Conservation (phyloP, 2,888 invertebrate species). For the Megaustenia siamemsis region DNA sequence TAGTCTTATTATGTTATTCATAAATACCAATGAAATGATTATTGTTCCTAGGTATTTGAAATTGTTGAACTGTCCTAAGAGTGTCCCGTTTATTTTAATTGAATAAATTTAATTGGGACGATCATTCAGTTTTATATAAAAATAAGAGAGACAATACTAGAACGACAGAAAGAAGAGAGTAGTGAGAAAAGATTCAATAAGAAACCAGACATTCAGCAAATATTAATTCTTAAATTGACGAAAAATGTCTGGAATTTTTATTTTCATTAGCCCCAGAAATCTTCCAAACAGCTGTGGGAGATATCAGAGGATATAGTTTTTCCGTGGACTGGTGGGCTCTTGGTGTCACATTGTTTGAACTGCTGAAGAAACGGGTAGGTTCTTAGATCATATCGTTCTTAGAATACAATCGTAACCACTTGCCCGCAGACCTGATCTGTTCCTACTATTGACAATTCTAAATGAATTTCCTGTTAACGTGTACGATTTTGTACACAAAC, state of each 20-base stretch:
- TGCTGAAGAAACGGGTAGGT: conserved; percentile 83
- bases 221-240: not conserved
- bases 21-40: too few relatives aligned
- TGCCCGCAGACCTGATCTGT: too few relatives aligned
- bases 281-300: conserved; percentile 86
- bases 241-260: not conserved
- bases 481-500: too few relatives aligned
- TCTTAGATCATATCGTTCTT: not conserved
- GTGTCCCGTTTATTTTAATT: too few relatives aligned
- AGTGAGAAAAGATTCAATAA: not conserved
- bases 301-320: conserved; percentile 86
- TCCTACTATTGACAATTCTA: too few relatives aligned
- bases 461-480: too few relatives aligned
- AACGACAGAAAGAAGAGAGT: not conserved
- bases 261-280: conserved; percentile 86
- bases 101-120: too few relatives aligned
- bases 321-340: conserved; percentile 92
- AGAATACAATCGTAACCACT: too few relatives aligned
- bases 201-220: not conserved
- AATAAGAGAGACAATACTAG: not conserved
- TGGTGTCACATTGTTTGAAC: conserved; percentile 89
- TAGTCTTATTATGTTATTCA: too few relatives aligned
- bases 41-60: too few relatives aligned
- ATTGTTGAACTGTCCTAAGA: too few relatives aligned
- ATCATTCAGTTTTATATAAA: too few relatives aligned